Percentiles rank a stretch among this genome's conserved stretches.
These are phyloP conservation scores for Macrosteles quadrilineatus DNA, from an alignment of 1,140 invertebrate genomes.

Conservation along the genomic window DNA sequence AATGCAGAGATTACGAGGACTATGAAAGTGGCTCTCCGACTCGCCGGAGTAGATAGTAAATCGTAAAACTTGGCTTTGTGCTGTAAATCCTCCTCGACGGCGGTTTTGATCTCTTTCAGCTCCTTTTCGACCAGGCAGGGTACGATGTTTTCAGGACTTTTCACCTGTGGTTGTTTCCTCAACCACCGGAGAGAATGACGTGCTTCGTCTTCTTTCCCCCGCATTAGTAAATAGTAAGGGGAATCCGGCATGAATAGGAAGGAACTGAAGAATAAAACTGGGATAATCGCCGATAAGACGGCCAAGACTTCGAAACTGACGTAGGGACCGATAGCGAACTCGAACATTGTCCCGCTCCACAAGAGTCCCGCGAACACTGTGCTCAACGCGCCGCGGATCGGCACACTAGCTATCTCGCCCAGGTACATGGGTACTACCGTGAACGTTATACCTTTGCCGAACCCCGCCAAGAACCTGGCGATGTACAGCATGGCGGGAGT, in stretches of 20 bases:
- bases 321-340: constrained; percentile 73
- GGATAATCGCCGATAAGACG: constrained; percentile 61
- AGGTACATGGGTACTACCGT: constrained; percentile 81
- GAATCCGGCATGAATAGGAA: constrained; percentile 80
- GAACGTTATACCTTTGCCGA: constrained; percentile 72
- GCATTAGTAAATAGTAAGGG: constrained; percentile 67
- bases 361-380: constrained; percentile 80
- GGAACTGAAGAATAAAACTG: constrained; percentile 63
- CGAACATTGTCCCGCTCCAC: constrained; percentile 71
- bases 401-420: constrained; percentile 68
- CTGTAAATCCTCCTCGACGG: constrained; percentile 32
- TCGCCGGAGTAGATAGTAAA: constrained; percentile 34
- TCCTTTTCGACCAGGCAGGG: constrained; percentile 8
- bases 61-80: constrained; percentile 35
- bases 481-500: constrained; percentile 33
- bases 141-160: neutral
- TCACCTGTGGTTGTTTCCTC: constrained; percentile 48
- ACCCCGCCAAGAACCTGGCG: constrained; percentile 52
- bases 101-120: constrained; percentile 32
- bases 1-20: constrained; percentile 37
- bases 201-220: constrained; percentile 63
- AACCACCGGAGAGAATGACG: constrained; percentile 64
- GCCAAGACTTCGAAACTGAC: constrained; percentile 68
- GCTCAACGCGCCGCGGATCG: constrained; percentile 52
- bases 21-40: constrained; percentile 41